A percentile compares a stretch with the other conserved stretches of the same genome.
phyloP scores from a whole-genome alignment of 2,113 vertebrate genomes.

The Probosciger aterrimus region DNA sequence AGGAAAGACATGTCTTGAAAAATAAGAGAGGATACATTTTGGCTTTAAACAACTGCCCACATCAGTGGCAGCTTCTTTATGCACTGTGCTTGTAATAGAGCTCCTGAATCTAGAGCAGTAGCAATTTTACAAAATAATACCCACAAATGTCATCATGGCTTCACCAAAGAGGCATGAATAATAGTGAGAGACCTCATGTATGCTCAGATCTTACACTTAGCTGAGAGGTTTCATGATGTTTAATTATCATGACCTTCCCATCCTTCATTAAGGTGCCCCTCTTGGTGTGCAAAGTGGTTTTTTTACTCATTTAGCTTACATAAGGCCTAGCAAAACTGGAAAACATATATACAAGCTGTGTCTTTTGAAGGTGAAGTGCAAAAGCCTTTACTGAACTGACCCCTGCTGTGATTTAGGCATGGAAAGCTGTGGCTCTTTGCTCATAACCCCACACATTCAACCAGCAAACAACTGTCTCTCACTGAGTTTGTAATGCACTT shows the following conservation, averaged over 20 bases:
- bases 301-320: background rate
- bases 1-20: slow-evolving; percentile 27
- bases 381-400: background rate
- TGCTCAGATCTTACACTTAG: background rate
- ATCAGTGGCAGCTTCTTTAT: slow-evolving; percentile 27
- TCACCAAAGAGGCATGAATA: slow-evolving; percentile 3
- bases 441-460: background rate
- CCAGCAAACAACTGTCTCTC: background rate
- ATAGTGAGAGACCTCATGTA: background rate
- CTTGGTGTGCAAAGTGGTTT: background rate
- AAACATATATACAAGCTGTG: background rate
- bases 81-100: background rate
- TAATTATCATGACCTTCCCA: slow-evolving; percentile 3
- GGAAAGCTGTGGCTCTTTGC: background rate
- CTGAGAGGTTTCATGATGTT: background rate
- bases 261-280: background rate
- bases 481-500: background rate
- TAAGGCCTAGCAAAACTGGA: background rate
- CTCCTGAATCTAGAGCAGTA: slow-evolving; percentile 4
- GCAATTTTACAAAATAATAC: slow-evolving; percentile 35
- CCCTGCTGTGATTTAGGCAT: background rate
- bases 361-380: background rate
- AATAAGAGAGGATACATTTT: background rate
- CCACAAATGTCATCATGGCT: background rate
- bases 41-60: slow-evolving; percentile 33